Evolutionary conservation across 2,113 vertebrate species (phyloP).

Genomic region (Myiagra hebetior): DNA sequence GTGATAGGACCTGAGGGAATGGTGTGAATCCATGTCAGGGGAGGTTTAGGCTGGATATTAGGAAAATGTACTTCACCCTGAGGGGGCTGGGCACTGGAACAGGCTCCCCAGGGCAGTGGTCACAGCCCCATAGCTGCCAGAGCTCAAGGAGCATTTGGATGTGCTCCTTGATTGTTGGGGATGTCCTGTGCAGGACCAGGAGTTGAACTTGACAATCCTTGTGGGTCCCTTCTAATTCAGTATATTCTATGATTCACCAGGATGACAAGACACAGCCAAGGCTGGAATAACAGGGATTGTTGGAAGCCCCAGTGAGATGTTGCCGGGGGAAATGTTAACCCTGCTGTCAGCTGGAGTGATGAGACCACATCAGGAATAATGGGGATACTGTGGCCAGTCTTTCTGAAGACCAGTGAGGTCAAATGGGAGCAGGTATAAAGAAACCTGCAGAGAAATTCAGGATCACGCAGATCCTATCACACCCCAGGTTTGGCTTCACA

Average conservation of each 20-base stretch:
- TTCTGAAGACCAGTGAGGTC: background rate
- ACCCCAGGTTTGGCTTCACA: background rate
- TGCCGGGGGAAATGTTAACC: background rate
- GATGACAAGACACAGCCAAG: background rate
- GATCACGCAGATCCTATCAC: rapidly evolving
- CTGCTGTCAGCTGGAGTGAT: background rate
- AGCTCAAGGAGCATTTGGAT: background rate
- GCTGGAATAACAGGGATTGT: background rate
- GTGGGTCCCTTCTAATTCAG: background rate
- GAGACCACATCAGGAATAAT: background rate
- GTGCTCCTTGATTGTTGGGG: background rate
- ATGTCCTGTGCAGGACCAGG: background rate
- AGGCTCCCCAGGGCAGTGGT: background rate
- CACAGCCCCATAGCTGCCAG: background rate
- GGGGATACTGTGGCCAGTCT: background rate
- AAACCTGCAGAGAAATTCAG: background rate
- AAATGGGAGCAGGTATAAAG: background rate
- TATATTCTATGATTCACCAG: background rate
- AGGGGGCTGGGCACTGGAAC: background rate
- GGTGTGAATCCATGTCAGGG: background rate
- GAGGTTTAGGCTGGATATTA: background rate
- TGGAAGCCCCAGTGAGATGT: background rate
- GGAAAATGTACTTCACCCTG: background rate
- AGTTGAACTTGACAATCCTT: background rate
- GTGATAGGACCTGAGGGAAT: background rate